Percentiles rank a stretch among this genome's conserved stretches.
Conservation (phyloP, 1,140 invertebrate species). For the Chlorops oryzae region DNA sequence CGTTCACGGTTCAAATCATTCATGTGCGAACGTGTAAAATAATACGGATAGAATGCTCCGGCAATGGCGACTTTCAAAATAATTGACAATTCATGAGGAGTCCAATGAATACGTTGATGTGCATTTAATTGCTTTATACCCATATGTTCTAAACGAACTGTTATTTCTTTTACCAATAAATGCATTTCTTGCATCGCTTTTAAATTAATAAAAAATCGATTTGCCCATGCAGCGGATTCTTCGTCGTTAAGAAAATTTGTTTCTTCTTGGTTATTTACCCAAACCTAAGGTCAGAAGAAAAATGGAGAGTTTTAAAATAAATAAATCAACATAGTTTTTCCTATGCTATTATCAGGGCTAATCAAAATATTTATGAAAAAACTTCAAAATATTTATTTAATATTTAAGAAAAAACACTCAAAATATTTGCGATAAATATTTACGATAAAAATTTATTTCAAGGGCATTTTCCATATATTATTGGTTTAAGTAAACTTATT, state of each 20-base stretch:
- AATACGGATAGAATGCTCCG: conserved; percentile 86
- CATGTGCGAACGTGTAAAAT: conserved; percentile 60
- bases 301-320: not conserved
- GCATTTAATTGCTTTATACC: conserved; percentile 50
- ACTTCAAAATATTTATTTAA: not conserved
- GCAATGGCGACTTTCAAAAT: conserved; percentile 60
- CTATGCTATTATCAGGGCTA: not conserved
- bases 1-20: conserved; percentile 54
- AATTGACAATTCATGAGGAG: conserved; percentile 51
- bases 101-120: conserved; percentile 43
- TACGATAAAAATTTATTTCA: too few species aligned
- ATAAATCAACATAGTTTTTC: not conserved
- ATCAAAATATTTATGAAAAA: not conserved
- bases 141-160: conserved; percentile 52
- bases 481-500: too few species aligned
- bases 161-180: conserved; percentile 65
- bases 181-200: conserved; percentile 66
- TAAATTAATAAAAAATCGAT: conserved; percentile 65
- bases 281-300: conserved; percentile 43
- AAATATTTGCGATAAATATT: too few species aligned
- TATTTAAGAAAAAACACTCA: too few species aligned
- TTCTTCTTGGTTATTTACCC: too few species aligned
- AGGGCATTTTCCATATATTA: too few species aligned
- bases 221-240: conserved; percentile 58
- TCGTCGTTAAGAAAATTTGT: too few species aligned